Evolutionary conservation across 30 jellyfish, hydroid and myxozoan species (phyloP).

Genomic region (Pseudorhiza aurosa): DNA sequence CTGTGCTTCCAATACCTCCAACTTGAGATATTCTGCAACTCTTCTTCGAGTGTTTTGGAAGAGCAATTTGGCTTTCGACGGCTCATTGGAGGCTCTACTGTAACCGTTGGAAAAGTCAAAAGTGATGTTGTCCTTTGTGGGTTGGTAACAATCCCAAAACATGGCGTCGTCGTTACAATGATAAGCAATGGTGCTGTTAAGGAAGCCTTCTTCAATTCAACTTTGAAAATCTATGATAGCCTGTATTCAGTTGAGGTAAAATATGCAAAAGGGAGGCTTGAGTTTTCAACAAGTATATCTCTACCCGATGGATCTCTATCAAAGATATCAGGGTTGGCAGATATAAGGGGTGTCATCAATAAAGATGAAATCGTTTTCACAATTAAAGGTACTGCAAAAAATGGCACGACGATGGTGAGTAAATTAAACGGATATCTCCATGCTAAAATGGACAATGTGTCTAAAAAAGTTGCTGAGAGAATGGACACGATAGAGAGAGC

Average conservation of each 20-base stretch:
- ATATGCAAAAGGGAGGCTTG: constrained; percentile 6
- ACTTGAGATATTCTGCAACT: background rate
- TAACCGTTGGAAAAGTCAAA: background rate
- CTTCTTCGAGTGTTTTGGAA: background rate
- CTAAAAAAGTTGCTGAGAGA: constrained; percentile 8
- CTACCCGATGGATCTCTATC: constrained; percentile 41
- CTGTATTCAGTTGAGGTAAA: background rate
- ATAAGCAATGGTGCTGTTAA: background rate
- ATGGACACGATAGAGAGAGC: background rate
- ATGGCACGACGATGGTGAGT: background rate
- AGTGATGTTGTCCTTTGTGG: constrained; percentile 23
- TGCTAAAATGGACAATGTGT: background rate
- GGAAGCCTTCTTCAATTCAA: constrained; percentile 37
- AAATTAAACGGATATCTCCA: constrained; percentile 26
- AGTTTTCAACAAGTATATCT: background rate
- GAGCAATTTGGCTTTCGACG: background rate
- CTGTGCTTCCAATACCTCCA: constrained; percentile 15
- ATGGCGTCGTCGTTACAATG: background rate
- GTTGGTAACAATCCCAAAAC: constrained; percentile 1
- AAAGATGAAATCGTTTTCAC: constrained; percentile 35
- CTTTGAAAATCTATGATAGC: constrained; percentile 30
- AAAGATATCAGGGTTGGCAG: constrained; percentile 11
- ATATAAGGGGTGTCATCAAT: background rate
- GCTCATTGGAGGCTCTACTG: background rate
- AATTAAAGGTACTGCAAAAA: background rate